Evolutionary conservation across 2,888 invertebrate species (phyloP), one percentile per base, ranked within the genome.

Genomic region (Ligdia adustata): DNA sequence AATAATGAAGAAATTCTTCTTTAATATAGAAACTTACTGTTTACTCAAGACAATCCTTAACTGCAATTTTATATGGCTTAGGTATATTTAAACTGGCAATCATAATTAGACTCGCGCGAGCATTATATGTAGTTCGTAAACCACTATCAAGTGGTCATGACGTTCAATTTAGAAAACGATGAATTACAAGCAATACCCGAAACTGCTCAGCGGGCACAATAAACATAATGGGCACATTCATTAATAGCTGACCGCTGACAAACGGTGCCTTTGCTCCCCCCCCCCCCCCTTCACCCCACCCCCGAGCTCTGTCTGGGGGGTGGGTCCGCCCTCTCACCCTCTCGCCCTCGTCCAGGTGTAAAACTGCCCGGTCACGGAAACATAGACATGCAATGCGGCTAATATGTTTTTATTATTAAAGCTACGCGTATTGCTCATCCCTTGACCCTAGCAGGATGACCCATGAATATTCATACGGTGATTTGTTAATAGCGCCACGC

Each of bases 401-500:
- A 88, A 89, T 89, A 89, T 83, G 85, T 86, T 88, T 88, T 83
- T 83, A 85, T 85, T 88, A 86, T 87, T 82, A 86, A 84, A 83
- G 73, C 71, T 74, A 74, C 75, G 79, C 74, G 72, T 79, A 80
- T 79, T 78, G 79, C 69, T 69, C 84, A 82, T 82, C 80, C 78
- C 75, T 72, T 59, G 63, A 61, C 60, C 62, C 63, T 55, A 64
- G 58, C 64, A 58, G 80, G 79, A 82, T 84, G 75, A 78, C 67
- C 77, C 69, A 83, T 86, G 82, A 82, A 87, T 88, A 85, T 87
- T 80, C 74, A 85, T 83, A 72, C 79, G 78, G 78, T 85, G 87
- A 88, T 88, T 88, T 86, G 79, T 82, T 81, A 74, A 79, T 74
- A 60, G 68, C 69, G 53, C 62, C 64, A 52, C 18, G 49, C 32